Evolutionary conservation across 1,140 invertebrate species (phyloP).

Genomic region (Sarcophaga bullata): DNA sequence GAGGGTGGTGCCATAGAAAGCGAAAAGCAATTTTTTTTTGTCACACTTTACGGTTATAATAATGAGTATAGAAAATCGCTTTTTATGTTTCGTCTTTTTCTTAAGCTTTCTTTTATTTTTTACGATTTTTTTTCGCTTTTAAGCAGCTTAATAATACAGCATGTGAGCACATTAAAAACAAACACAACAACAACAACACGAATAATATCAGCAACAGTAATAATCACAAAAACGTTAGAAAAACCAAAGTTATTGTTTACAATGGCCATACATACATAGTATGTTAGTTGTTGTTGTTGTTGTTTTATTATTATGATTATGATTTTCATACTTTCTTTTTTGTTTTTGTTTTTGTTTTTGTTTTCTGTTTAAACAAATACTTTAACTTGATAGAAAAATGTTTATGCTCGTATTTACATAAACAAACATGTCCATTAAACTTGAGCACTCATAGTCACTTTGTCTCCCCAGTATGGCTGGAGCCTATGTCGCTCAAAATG

Average conservation of each 20-base stretch:
- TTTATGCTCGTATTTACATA: too few species aligned
- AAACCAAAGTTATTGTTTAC: neutral
- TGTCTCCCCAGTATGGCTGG: neutral
- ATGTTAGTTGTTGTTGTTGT: neutral
- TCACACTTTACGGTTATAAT: slow-evolving; percentile 1
- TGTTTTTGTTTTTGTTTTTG: too few species aligned
- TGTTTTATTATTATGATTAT: too few species aligned
- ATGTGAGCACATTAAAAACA: neutral
- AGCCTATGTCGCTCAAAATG: too few species aligned
- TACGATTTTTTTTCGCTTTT: neutral
- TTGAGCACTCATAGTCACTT: neutral
- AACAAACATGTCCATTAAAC: too few species aligned
- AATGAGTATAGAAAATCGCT: neutral
- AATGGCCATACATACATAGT: neutral
- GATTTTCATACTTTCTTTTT: too few species aligned
- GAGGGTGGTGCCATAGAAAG: slow-evolving; percentile 10
- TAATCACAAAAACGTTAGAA: neutral
- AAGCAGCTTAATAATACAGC: slow-evolving; percentile 25
- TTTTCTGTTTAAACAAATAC: too few species aligned
- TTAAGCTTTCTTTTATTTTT: neutral
- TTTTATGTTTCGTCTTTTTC: neutral
- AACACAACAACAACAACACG: too few species aligned
- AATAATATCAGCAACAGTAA: too few species aligned
- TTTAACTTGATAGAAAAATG: too few species aligned
- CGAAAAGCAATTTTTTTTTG: slow-evolving; percentile 2